Evolutionary conservation across 2,888 invertebrate genomes (phyloP).

Genomic region (Hirtodrosophila trivittata): DNA sequence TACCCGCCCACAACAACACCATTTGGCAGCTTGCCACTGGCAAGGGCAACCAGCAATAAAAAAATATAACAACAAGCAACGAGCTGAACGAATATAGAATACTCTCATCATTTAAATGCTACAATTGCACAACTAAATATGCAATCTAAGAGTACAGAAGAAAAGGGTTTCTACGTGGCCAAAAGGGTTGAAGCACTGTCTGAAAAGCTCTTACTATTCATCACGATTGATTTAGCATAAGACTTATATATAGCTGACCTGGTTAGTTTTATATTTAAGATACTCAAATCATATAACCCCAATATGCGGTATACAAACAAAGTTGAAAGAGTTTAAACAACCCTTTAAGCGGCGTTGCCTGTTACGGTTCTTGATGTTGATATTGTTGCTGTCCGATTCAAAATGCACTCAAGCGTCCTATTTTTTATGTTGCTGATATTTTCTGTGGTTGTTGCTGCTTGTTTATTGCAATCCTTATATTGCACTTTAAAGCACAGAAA

Average conservation of each 20-base stretch:
- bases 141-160: no score
- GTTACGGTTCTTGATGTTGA: conserved; percentile 19
- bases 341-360: conserved; percentile 47
- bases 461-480: conserved; percentile 55
- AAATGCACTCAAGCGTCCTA: conserved; percentile 53
- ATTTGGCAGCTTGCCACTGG: conserved; percentile 70
- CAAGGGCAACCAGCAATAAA: conserved; percentile 26
- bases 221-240: no score
- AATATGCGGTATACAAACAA: conserved; percentile 20
- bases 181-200: no score
- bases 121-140: no score
- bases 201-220: no score
- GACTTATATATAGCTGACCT: no score
- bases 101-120: no score
- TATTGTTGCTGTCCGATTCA: conserved; percentile 29
- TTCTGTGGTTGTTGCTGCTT: conserved; percentile 15
- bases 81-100: conserved; percentile 39
- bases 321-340: conserved; percentile 45
- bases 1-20: conserved; percentile 54
- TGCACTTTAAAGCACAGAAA: conserved; percentile 40
- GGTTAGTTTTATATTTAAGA: no score
- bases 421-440: conserved; percentile 27
- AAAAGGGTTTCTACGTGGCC: no score
- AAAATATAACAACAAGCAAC: conserved; percentile 4
- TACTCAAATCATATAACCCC: no score